These are phyloP conservation scores for Tuta absoluta DNA, from an alignment of 2,888 invertebrate genomes.

Conservation along the genomic window DNA sequence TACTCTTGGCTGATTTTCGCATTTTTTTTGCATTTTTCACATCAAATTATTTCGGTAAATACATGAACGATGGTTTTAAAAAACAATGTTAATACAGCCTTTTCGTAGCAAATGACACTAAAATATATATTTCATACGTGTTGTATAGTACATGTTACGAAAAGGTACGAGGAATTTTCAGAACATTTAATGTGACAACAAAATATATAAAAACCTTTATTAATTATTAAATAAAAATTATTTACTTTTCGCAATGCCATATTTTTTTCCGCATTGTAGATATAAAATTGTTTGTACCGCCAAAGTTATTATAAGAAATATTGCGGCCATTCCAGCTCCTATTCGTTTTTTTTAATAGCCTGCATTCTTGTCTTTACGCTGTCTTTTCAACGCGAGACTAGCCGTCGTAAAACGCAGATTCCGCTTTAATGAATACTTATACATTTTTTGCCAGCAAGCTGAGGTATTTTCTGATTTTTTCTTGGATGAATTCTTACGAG, in stretches of 20 bases:
- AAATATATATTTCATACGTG: too few relatives aligned
- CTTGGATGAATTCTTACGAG: background rate
- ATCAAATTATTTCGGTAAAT: too few relatives aligned
- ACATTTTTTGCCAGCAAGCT: background rate
- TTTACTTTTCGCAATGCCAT: background rate
- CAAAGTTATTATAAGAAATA: slow-evolving; percentile 53
- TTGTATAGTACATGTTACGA: too few relatives aligned
- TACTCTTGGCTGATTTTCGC: too few relatives aligned
- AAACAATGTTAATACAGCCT: too few relatives aligned
- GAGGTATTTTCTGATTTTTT: background rate
- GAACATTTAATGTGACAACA: too few relatives aligned
- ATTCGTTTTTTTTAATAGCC: slow-evolving; percentile 42
- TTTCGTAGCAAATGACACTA: too few relatives aligned
- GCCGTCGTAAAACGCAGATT: slow-evolving; percentile 13
- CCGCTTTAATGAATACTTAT: slow-evolving; percentile 6
- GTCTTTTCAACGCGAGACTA: slow-evolving; percentile 15
- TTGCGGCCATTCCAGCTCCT: slow-evolving; percentile 48
- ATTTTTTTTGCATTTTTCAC: too few relatives aligned
- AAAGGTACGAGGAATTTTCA: too few relatives aligned
- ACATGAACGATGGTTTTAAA: too few relatives aligned
- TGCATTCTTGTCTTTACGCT: slow-evolving; percentile 30
- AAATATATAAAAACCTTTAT: too few relatives aligned
- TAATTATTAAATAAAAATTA: background rate
- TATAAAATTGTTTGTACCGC: slow-evolving; percentile 15
- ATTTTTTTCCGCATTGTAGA: background rate